These are phyloP conservation scores for Heterodera schachtii DNA, from an alignment of 1,140 invertebrate genomes.

Conservation along the genomic window DNA sequence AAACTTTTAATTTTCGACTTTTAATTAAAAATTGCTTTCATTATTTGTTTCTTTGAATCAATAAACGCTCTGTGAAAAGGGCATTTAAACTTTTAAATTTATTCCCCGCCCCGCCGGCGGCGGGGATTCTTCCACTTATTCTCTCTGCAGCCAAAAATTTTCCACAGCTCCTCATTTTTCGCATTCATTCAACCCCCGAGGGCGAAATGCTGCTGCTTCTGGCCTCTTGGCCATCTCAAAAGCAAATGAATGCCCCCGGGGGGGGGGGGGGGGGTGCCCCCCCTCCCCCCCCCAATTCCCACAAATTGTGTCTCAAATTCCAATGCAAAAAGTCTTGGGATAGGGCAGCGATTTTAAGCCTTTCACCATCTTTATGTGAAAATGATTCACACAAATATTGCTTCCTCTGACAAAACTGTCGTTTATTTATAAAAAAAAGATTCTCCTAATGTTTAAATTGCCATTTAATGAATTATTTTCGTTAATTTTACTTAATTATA, in stretches of 20 bases:
- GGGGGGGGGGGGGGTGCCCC: too few species aligned
- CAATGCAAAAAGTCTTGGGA: not conserved
- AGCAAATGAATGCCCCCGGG: not conserved
- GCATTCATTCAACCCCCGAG: not conserved
- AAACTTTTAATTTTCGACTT: too few species aligned
- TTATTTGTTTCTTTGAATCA: too few species aligned
- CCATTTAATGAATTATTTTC: too few species aligned
- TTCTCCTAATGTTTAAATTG: too few species aligned
- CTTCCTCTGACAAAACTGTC: not conserved
- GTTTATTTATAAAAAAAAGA: too few species aligned
- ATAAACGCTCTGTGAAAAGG: too few species aligned
- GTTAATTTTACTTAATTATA: too few species aligned
- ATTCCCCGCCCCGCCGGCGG: not conserved
- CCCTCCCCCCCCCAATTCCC: not conserved
- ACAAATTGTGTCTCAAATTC: constrained; percentile 1
- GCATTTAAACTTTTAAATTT: not conserved
- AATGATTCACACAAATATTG: not conserved
- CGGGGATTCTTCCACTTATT: not conserved
- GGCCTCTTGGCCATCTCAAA: constrained; percentile 6
- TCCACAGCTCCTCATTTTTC: constrained; percentile 16
- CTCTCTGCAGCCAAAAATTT: not conserved
- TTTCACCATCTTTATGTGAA: constrained; percentile 1
- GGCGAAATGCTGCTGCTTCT: not conserved
- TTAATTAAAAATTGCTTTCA: too few species aligned
- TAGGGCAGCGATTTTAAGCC: not conserved